Conservation (phyloP, 2,797 vertebrate genomes). For the Podarcis lilfordi region DNA sequence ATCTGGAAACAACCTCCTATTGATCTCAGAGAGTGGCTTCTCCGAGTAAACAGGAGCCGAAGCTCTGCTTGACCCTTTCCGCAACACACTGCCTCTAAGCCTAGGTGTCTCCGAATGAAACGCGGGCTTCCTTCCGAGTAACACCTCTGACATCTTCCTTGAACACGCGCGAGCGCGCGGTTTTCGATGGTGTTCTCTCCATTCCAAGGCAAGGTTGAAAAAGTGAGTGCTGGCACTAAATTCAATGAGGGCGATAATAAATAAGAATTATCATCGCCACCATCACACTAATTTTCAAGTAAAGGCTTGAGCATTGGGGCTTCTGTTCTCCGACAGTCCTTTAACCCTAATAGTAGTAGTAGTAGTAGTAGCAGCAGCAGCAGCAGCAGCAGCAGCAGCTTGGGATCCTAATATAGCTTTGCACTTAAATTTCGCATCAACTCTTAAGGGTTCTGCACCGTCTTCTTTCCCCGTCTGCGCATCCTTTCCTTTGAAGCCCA, state of each 20-base stretch:
- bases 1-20: not conserved
- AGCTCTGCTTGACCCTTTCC: not conserved
- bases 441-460: no score
- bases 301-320: not conserved
- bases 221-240: no score
- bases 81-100: not conserved
- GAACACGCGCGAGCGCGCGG: not conserved
- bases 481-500: not conserved
- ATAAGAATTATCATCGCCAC: no score
- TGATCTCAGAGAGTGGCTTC: not conserved
- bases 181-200: not conserved
- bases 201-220: no score
- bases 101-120: no score
- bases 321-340: not conserved
- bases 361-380: no score
- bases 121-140: not conserved
- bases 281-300: not conserved
- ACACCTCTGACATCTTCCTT: no score
- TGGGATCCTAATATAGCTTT: not conserved
- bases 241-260: no score
- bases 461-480: not conserved
- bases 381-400: fast-evolving
- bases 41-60: not conserved
- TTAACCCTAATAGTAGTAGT: no score
- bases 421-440: not conserved